Evolutionary conservation across 2,113 vertebrate species (phyloP).

Genomic region (Antigone vipio): DNA sequence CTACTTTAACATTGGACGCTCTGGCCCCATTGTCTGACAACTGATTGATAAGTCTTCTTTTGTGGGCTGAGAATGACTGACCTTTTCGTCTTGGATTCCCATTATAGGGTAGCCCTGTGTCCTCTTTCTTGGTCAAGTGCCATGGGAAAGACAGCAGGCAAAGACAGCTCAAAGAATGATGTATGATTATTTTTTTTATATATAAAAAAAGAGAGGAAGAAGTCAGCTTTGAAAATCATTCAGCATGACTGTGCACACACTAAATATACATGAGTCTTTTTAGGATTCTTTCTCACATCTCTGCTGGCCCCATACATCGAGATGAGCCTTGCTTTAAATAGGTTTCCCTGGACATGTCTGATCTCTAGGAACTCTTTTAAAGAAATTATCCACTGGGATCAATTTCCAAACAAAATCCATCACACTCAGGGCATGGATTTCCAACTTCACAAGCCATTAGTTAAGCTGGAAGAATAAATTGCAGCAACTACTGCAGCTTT

Average conservation of each 20-base stretch:
- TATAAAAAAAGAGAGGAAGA: background rate
- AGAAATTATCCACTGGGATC: constrained; percentile 14
- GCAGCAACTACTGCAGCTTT: background rate
- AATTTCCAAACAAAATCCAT: constrained; percentile 65
- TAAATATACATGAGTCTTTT: background rate
- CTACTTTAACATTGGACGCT: background rate
- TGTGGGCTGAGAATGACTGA: constrained; percentile 57
- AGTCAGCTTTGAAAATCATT: constrained; percentile 49
- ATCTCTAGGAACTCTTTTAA: constrained; percentile 26
- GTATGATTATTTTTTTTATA: background rate
- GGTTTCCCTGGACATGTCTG: background rate
- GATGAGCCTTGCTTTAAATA: constrained; percentile 8
- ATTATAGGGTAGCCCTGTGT: background rate
- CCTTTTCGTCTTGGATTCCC: constrained; percentile 55
- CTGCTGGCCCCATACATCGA: background rate
- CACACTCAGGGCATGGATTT: background rate
- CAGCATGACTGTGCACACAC: background rate
- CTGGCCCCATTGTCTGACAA: constrained; percentile 18
- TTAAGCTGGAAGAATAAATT: constrained; percentile 62
- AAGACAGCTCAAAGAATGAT: constrained; percentile 25
- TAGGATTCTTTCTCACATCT: background rate
- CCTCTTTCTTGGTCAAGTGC: constrained; percentile 29
- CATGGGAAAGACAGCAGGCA: constrained; percentile 58
- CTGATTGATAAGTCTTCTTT: constrained; percentile 53
- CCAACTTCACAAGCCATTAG: constrained; percentile 52